These are phyloP conservation scores for Dilophus febrilis DNA, from an alignment of 2,888 invertebrate genomes.

Conservation along the genomic window DNA sequence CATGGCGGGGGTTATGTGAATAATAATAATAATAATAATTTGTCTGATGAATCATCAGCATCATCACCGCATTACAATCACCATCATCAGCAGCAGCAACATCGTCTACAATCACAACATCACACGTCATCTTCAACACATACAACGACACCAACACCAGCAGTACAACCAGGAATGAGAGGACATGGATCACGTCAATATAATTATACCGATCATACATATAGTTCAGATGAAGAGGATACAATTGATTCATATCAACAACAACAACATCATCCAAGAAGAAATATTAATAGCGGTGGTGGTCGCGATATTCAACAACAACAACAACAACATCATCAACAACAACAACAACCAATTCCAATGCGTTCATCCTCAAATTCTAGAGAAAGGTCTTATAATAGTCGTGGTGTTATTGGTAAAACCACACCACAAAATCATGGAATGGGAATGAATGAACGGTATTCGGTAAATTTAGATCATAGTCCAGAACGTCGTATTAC, in stretches of 20 bases:
- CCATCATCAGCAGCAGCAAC: neutral
- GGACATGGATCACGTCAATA: too few species aligned
- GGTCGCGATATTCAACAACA: constrained; percentile 9
- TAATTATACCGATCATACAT: constrained; percentile 8
- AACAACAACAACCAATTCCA: constrained; percentile 8
- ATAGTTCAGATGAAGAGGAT: constrained; percentile 26
- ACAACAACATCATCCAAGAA: constrained; percentile 17
- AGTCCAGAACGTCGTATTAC: constrained; percentile 2
- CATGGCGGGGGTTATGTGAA: neutral
- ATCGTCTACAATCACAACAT: neutral
- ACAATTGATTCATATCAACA: constrained; percentile 4
- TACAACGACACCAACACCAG: too few species aligned
- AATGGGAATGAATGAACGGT: constrained; percentile 4
- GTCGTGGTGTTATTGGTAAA: constrained; percentile 11
- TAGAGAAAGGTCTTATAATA: constrained; percentile 8
- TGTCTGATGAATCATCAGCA: neutral
- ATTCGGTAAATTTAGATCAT: constrained; percentile 2
- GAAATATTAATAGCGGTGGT: constrained; percentile 14
- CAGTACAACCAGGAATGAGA: too few species aligned
- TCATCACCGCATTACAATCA: neutral
- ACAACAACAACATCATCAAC: constrained; percentile 9
- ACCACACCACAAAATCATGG: constrained; percentile 4
- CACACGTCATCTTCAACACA: too few species aligned
- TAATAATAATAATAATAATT: too few species aligned
- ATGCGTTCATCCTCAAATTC: constrained; percentile 8